These are phyloP conservation scores for Egretta garzetta DNA, from an alignment of 2,113 vertebrate genomes.

Conservation along the genomic window DNA sequence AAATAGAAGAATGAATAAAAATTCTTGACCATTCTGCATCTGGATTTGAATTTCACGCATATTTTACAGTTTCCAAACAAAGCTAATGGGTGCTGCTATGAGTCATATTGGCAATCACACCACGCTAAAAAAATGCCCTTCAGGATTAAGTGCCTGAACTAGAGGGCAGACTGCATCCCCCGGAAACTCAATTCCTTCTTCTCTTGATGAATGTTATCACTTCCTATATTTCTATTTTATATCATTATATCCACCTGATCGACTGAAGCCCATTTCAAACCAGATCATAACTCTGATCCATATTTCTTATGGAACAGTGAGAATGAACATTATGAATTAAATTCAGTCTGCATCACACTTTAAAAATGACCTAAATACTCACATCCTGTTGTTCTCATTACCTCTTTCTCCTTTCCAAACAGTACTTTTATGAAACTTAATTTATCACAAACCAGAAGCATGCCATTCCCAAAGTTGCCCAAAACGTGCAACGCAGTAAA, in stretches of 20 bases:
- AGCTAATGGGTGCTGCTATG: neutral
- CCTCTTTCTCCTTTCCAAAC: neutral
- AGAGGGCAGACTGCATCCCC: neutral
- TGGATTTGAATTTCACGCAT: neutral
- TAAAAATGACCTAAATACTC: neutral
- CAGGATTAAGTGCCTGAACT: conserved; percentile 12
- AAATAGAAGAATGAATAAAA: neutral
- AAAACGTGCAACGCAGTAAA: neutral
- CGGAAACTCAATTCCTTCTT: conserved; percentile 37
- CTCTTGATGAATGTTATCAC: conserved; percentile 45
- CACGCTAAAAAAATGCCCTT: conserved; percentile 13
- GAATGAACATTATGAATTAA: neutral
- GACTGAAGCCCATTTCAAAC: conserved; percentile 10
- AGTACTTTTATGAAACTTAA: neutral
- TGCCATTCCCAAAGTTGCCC: neutral
- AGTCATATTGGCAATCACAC: conserved; percentile 12
- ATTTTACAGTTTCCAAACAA: neutral
- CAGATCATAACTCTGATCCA: neutral
- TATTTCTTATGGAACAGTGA: neutral
- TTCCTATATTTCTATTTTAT: conserved; percentile 54
- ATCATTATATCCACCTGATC: neutral
- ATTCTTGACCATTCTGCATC: neutral
- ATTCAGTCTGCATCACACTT: neutral
- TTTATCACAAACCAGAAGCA: neutral
- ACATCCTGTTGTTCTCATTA: neutral